A percentile compares a stretch with the other conserved stretches of the same genome.
Evolutionary conservation across 2,113 vertebrate species (phyloP).

Genomic region (Poecile atricapillus): DNA sequence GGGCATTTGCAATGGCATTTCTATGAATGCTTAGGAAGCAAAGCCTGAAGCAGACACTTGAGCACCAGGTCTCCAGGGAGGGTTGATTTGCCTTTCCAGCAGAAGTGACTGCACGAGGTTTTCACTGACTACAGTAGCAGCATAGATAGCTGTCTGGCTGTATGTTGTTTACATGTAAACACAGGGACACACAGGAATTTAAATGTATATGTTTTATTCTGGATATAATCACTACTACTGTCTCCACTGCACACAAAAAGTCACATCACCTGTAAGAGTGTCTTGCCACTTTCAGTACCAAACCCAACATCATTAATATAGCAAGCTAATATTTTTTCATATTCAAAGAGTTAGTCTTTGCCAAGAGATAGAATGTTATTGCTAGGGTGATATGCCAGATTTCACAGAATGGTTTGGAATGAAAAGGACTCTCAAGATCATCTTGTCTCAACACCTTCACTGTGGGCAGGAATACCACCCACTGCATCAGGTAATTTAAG

Average conservation of each 20-base stretch:
- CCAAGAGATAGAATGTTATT: neutral
- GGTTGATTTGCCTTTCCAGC: neutral
- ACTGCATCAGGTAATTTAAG: rapidly evolving
- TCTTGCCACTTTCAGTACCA: neutral
- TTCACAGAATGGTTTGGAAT: neutral
- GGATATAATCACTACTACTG: neutral
- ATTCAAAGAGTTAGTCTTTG: neutral
- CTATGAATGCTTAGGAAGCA: neutral
- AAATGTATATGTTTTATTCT: neutral
- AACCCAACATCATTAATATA: neutral
- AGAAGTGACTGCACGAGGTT: neutral
- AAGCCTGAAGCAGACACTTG: neutral
- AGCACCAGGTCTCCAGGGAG: neutral
- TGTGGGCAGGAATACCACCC: neutral
- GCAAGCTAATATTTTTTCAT: neutral
- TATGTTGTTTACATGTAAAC: neutral
- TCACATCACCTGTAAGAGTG: rapidly evolving
- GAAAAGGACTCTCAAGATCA: neutral
- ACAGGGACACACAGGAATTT: neutral
- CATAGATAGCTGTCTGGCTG: neutral
- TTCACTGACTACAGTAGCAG: neutral
- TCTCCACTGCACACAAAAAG: neutral
- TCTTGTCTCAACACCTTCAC: neutral
- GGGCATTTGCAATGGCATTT: neutral
- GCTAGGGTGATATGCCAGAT: neutral